phyloP scores from a whole-genome alignment of 2,888 invertebrate species.

The Conops quadrifasciatus region DNA sequence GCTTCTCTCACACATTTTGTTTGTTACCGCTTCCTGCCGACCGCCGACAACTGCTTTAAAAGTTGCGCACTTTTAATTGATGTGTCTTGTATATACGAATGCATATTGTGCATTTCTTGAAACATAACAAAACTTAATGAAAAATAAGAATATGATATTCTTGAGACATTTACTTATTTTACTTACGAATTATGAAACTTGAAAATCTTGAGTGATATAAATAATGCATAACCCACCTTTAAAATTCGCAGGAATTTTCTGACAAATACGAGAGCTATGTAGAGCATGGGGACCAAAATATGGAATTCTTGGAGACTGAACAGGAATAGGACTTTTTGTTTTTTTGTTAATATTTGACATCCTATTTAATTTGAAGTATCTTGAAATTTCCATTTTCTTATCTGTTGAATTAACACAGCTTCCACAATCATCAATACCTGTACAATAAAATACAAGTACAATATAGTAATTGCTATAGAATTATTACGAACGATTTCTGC shows the following conservation, averaged over 20 bases:
- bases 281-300: conserved; percentile 75
- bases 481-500: neutral
- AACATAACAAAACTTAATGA: too few species aligned
- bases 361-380: conserved; percentile 72
- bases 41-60: too few species aligned
- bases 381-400: conserved; percentile 69
- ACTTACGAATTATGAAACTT: too few species aligned
- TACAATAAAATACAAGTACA: conserved; percentile 18
- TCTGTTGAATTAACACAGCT: conserved; percentile 74
- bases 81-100: too few species aligned
- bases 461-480: neutral
- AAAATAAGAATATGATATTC: too few species aligned
- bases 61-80: too few species aligned
- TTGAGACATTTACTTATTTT: too few species aligned
- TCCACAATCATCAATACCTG: conserved; percentile 84
- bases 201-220: too few species aligned
- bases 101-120: too few species aligned
- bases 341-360: conserved; percentile 77
- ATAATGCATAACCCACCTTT: too few species aligned
- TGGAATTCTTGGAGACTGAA: conserved; percentile 84
- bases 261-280: conserved; percentile 70
- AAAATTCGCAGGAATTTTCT: conserved; percentile 62
- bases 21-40: too few species aligned
- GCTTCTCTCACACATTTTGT: too few species aligned
- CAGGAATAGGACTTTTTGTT: conserved; percentile 80